Evolutionary conservation across 2,888 invertebrate genomes (phyloP).

Genomic region (Lasioglossum leucozonium): DNA sequence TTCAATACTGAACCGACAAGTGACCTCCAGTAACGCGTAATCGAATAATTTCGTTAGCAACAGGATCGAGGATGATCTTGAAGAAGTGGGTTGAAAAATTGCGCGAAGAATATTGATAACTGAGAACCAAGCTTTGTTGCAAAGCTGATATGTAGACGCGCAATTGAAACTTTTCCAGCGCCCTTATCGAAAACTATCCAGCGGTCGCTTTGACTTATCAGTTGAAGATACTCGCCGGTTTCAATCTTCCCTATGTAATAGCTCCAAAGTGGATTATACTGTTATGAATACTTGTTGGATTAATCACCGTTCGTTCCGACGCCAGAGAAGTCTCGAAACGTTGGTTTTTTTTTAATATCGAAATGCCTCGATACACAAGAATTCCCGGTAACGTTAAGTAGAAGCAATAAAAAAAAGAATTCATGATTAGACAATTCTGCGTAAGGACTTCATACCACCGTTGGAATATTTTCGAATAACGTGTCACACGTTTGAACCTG

Average conservation of each 20-base stretch:
- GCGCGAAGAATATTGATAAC: neutral
- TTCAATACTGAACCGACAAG: no score
- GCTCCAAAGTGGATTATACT: neutral
- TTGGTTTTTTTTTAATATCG: neutral
- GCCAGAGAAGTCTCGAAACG: neutral
- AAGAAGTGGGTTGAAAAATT: neutral
- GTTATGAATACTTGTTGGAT: neutral
- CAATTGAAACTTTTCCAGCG: neutral
- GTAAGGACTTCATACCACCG: no score
- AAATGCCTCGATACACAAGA: neutral
- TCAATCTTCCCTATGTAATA: neutral
- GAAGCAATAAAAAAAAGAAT: neutral
- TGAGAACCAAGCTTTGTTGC: neutral
- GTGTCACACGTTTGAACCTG: neutral
- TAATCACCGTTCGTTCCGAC: neutral
- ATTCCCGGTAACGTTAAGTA: no score
- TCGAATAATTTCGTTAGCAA: neutral
- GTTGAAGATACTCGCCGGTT: neutral
- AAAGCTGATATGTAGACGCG: neutral
- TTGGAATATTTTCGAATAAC: neutral
- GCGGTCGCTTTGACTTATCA: neutral
- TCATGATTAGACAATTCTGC: neutral
- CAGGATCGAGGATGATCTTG: neutral
- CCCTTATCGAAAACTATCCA: neutral
- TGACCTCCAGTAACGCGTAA: no score